Evolutionary conservation across 2,113 vertebrate species (phyloP), one percentile per base, ranked within the genome.

Genomic region (Anseranas semipalmata): DNA sequence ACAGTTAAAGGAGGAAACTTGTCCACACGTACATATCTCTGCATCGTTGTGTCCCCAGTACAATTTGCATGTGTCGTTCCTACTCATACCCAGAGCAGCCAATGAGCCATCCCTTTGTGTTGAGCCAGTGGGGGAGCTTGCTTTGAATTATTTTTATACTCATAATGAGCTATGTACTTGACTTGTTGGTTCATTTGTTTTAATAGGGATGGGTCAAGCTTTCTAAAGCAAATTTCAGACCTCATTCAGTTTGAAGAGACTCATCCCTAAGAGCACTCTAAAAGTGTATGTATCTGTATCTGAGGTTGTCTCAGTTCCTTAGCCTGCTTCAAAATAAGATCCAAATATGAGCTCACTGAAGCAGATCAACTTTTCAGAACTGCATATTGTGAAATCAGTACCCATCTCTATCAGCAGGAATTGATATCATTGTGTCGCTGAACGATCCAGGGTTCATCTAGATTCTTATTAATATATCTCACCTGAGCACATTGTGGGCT

Each of bases 121-220:
- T 56, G 55, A 76, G 37, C 50, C n/a, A 17, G 37, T 20, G 72
- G 33, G 75, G 39, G 87, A 45, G 21, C 87, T 89, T 70, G 78
- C 63, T 85, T 55, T 88, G 58, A 70, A 37, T 93, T 93, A 81
- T 79, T 92, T 93, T 79, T 94, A 21, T 48, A 32, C 33, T 67
- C 79, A 53, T 70, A 86, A 91, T 55, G 77, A 93, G 53, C 74
- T 71, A 5, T 41, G 70, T 55, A 71, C 86, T 84, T 65, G 65
- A 53, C 87, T 97, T 86, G 58, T 92, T 93, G 87, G 72, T 91
- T 94, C 92, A 79, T 94, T 95, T 95, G 60, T 91, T 95, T 96
- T 87, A 67, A 76, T 95, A 91, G 82, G 82, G 56, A 84, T 21
- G 46, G 79, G 63, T 74, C 89, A 94, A 87, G 77, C 53, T 70